Percentiles rank a stretch among this genome's conserved stretches.
phyloP scores from a whole-genome alignment of 1,140 invertebrate genomes.

The Cotesia typhae region DNA sequence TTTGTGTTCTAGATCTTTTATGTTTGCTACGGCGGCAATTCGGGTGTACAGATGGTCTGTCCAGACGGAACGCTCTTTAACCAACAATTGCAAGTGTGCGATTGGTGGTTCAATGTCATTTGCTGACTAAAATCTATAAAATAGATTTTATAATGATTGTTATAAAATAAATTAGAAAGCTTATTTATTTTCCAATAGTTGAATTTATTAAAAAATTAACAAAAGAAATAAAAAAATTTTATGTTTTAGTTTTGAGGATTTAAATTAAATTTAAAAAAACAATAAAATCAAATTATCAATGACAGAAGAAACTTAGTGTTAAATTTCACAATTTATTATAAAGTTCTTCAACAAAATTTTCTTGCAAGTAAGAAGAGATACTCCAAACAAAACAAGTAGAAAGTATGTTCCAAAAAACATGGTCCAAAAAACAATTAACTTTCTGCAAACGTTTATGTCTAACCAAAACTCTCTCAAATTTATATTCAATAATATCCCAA shows the following conservation, averaged over 20 bases:
- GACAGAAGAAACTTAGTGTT: no score
- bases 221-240: no score
- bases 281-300: no score
- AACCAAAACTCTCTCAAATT: neutral
- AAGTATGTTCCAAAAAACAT: neutral
- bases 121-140: conserved; percentile 41
- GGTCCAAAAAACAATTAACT: no score
- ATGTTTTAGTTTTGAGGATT: no score
- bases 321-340: neutral
- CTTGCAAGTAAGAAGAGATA: no score
- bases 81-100: conserved; percentile 61
- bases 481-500: neutral
- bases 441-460: no score
- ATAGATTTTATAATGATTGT: no score
- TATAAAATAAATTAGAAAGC: no score
- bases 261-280: no score
- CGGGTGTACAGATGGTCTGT: conserved; percentile 65
- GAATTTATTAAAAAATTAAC: no score
- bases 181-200: no score
- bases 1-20: conserved; percentile 56
- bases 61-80: conserved; percentile 67
- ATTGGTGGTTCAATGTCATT: conserved; percentile 65
- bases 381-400: neutral
- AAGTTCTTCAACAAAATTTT: neutral
- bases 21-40: conserved; percentile 60